phyloP scores from a whole-genome alignment of 2,113 vertebrate species.

The Chelonoidis abingdonii region DNA sequence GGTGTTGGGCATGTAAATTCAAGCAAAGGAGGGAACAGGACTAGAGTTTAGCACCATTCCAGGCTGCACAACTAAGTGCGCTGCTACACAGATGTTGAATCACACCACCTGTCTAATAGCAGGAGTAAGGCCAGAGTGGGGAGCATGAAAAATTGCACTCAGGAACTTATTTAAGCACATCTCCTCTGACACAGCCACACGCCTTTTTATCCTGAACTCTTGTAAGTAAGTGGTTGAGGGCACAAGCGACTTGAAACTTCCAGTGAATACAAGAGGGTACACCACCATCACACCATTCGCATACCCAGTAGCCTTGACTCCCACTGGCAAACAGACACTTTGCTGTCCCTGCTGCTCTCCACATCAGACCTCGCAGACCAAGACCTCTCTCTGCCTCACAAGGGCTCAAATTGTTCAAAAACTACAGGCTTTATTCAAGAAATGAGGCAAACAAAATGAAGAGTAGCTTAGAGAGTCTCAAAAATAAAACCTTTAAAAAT shows the following conservation, averaged over 20 bases:
- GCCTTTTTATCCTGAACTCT: no score
- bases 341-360: fast-evolving
- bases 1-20: no score
- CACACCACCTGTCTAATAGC: neutral
- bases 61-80: neutral
- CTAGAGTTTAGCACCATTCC: neutral
- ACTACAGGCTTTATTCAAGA: neutral
- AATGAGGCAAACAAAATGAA: neutral
- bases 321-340: neutral
- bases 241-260: neutral
- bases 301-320: fast-evolving
- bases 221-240: neutral
- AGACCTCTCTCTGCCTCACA: neutral
- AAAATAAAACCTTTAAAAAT: neutral
- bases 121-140: neutral
- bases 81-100: neutral
- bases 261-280: fast-evolving
- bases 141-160: neutral
- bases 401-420: fast-evolving
- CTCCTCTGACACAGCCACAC: no score
- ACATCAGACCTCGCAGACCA: neutral
- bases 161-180: no score
- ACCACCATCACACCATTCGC: neutral
- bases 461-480: neutral
- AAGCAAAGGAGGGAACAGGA: neutral